phyloP scores from a whole-genome alignment of 2,888 invertebrate species.

The Phengaris arion region DNA sequence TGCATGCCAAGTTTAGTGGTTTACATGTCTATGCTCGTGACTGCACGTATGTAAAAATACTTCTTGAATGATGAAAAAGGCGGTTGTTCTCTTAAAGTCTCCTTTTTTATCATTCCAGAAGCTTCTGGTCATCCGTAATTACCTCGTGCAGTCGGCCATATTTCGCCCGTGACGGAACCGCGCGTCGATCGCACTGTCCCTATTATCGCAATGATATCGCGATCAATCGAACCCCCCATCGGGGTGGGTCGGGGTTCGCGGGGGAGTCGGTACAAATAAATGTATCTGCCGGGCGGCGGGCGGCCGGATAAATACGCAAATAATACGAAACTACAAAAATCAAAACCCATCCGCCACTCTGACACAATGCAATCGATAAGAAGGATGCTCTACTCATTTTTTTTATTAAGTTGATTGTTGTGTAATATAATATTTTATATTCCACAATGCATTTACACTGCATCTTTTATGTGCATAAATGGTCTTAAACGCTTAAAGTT shows the following conservation, averaged over 20 bases:
- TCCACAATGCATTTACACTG: too few species aligned
- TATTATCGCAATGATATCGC: conserved; percentile 80
- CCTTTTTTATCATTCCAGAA: not conserved
- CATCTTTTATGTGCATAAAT: too few species aligned
- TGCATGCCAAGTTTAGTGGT: too few species aligned
- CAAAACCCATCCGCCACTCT: conserved; percentile 78
- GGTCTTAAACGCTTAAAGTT: too few species aligned
- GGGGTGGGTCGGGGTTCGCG: conserved; percentile 45
- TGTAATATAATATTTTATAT: too few species aligned
- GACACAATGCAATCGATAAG: conserved; percentile 50
- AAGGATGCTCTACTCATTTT: conserved; percentile 51
- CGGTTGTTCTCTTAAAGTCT: too few species aligned
- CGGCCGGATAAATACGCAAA: conserved; percentile 78
- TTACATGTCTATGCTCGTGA: too few species aligned
- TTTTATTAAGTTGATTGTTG: too few species aligned
- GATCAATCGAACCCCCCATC: conserved; percentile 67
- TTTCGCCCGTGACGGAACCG: conserved; percentile 65
- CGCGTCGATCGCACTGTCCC: conserved; percentile 63
- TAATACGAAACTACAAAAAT: conserved; percentile 81
- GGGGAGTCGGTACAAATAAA: conserved; percentile 67
- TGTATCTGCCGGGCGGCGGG: conserved; percentile 76
- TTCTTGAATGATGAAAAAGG: too few species aligned
- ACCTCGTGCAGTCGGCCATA: conserved; percentile 51
- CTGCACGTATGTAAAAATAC: too few species aligned
- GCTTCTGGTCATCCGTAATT: not conserved